These are phyloP conservation scores for Microtus oregoni DNA, from an alignment of 2,113 vertebrate species.

Conservation along the genomic window DNA sequence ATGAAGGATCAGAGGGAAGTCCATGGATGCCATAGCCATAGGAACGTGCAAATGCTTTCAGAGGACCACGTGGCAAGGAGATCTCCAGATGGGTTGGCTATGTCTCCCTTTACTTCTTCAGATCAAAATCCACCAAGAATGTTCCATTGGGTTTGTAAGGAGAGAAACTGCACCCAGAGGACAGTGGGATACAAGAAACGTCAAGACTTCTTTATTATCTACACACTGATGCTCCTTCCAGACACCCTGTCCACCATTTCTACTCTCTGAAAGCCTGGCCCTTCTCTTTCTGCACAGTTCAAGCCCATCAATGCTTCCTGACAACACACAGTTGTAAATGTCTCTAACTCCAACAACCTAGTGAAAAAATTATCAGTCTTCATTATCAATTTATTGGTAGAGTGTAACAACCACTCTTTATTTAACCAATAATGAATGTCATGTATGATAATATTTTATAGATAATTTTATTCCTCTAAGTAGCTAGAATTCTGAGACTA, in stretches of 20 bases:
- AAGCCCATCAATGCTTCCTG: background rate
- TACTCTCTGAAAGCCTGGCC: background rate
- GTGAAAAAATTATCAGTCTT: background rate
- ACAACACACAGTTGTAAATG: background rate
- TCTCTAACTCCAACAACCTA: background rate
- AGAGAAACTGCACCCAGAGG: background rate
- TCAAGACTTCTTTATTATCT: background rate
- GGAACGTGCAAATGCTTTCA: conserved; percentile 30
- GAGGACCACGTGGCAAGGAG: conserved; percentile 56
- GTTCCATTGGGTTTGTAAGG: background rate
- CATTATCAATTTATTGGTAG: background rate
- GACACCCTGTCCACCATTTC: background rate
- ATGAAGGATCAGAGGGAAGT: conserved; percentile 74
- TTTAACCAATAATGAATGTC: conserved; percentile 2
- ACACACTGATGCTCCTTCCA: background rate
- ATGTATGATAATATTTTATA: background rate
- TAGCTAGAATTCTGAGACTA: conserved; percentile 19
- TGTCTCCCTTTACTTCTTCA: conserved; percentile 34
- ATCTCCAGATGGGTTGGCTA: conserved; percentile 41
- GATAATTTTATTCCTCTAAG: background rate
- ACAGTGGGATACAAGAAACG: background rate
- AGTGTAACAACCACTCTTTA: background rate
- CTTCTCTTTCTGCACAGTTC: background rate
- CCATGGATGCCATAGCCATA: conserved; percentile 44
- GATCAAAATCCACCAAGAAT: conserved; percentile 57